Percentiles rank a stretch among this genome's conserved stretches.
These are phyloP conservation scores for Myocastor coypus DNA, from an alignment of 2,113 vertebrate species.

Conservation along the genomic window DNA sequence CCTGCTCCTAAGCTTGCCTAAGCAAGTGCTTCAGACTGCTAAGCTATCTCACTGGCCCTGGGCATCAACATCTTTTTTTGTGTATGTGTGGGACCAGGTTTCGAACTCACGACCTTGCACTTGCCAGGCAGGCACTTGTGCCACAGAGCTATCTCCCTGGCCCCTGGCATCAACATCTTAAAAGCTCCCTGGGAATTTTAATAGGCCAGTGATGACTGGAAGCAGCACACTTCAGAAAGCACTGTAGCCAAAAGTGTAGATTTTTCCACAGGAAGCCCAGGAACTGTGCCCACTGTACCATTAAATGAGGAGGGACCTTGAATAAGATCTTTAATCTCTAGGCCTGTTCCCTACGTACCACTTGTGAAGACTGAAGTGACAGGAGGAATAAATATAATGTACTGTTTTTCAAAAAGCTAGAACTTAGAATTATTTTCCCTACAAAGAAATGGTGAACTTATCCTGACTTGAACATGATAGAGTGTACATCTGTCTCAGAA, in stretches of 20 bases:
- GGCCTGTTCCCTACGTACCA: background rate
- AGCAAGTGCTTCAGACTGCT: no score
- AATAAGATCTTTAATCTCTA: background rate
- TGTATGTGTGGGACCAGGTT: no score
- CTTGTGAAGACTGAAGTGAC: background rate
- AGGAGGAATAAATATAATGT: background rate
- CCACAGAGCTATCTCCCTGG: no score
- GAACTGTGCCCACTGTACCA: accelerated
- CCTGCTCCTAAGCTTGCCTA: no score
- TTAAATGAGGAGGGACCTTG: background rate
- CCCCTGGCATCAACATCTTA: background rate
- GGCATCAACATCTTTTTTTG: no score
- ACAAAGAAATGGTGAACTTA: background rate
- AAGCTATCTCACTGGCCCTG: no score
- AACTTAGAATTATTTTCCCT: background rate
- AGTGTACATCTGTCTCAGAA: background rate
- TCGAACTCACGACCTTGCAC: no score
- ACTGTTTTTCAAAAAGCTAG: background rate
- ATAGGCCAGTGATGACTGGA: background rate
- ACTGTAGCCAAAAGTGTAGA: background rate
- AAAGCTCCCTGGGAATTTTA: background rate
- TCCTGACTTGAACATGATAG: background rate
- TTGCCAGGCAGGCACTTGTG: no score
- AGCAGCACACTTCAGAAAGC: background rate
- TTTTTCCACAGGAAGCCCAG: background rate